Conservation (phyloP, 2,797 vertebrate genomes). For the Pangasius sanitwongsei region DNA sequence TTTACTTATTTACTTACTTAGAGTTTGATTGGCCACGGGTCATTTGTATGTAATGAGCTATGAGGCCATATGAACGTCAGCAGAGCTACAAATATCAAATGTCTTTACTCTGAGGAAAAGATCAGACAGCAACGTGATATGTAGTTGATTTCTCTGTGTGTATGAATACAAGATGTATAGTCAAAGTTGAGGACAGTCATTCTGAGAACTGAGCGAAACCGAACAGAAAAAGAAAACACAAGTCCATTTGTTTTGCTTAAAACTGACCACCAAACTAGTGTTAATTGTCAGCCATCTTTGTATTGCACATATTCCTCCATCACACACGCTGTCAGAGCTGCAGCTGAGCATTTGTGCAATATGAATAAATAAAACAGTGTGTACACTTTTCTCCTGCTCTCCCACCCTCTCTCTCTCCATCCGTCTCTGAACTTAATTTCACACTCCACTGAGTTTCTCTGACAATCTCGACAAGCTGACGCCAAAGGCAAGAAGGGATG, state of each 20-base stretch:
- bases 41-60: too few relatives aligned
- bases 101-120: background rate
- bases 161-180: background rate
- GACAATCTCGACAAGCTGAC: constrained; percentile 82
- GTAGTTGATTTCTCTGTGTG: background rate
- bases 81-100: too few relatives aligned
- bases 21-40: background rate
- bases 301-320: background rate
- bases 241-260: background rate
- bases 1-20: background rate
- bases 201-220: background rate
- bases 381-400: constrained; percentile 42
- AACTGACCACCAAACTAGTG: background rate
- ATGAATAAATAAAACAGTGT: constrained; percentile 57
- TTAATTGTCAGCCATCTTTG: constrained; percentile 6
- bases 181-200: background rate
- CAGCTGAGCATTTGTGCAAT: constrained; percentile 40
- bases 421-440: constrained; percentile 83
- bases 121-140: background rate
- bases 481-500: constrained; percentile 70
- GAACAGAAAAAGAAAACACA: background rate
- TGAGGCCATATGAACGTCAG: background rate
- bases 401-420: constrained; percentile 54
- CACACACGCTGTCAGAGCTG: constrained; percentile 2
- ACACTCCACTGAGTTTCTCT: constrained; percentile 75